Percentiles rank a stretch among this genome's conserved stretches.
Evolutionary conservation across 2,888 invertebrate species (phyloP).

Genomic region (Plagodis dolabraria): DNA sequence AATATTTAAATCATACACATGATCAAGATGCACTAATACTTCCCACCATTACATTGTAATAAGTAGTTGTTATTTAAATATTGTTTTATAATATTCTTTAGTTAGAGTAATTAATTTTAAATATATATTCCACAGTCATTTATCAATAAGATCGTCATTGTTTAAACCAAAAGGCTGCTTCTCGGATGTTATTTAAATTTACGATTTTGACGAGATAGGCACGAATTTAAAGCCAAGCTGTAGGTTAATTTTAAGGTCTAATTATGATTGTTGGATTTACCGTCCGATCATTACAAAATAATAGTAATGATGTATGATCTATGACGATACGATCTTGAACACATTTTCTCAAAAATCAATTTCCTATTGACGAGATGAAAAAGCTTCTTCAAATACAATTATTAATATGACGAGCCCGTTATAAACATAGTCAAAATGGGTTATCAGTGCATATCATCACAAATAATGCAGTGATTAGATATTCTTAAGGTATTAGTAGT

Average conservation of each 20-base stretch:
- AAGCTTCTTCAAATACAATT: slow-evolving; percentile 69
- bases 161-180: slow-evolving; percentile 83
- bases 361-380: slow-evolving; percentile 66
- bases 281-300: slow-evolving; percentile 82
- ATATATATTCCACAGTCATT: slow-evolving; percentile 83
- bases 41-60: slow-evolving; percentile 78
- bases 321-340: slow-evolving; percentile 70
- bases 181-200: slow-evolving; percentile 79
- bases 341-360: slow-evolving; percentile 60
- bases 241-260: slow-evolving; percentile 79
- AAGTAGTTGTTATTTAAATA: slow-evolving; percentile 72
- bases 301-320: slow-evolving; percentile 76
- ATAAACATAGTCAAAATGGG: slow-evolving; percentile 72
- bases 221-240: slow-evolving; percentile 84
- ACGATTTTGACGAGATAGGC: slow-evolving; percentile 78
- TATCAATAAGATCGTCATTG: slow-evolving; percentile 68
- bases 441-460: slow-evolving; percentile 85
- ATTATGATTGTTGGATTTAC: slow-evolving; percentile 82
- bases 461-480: slow-evolving; percentile 84
- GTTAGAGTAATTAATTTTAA: slow-evolving; percentile 69
- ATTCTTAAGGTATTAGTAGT: slow-evolving; percentile 83
- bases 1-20: slow-evolving; percentile 77
- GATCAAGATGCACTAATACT: slow-evolving; percentile 66
- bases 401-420: slow-evolving; percentile 62
- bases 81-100: slow-evolving; percentile 77